Evolutionary conservation across 2,888 invertebrate genomes (phyloP).

Genomic region (Drosophila dives): DNA sequence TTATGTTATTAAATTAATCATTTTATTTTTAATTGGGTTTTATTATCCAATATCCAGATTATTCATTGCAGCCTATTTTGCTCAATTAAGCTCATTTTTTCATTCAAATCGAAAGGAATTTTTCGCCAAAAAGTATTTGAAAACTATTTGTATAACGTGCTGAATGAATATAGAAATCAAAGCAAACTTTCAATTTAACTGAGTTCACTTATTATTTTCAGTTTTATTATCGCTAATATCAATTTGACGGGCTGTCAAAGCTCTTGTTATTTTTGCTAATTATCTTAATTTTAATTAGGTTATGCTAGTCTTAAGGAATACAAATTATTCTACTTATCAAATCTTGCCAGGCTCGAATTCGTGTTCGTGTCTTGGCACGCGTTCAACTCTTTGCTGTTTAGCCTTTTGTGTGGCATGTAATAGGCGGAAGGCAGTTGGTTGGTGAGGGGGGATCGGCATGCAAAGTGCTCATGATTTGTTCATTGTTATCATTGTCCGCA

Average conservation of each 20-base stretch:
- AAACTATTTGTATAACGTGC: neutral
- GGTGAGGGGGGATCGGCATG: conserved; percentile 20
- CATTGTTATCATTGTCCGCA: conserved; percentile 77
- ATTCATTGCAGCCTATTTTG: neutral
- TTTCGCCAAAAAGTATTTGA: neutral
- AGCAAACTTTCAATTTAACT: neutral
- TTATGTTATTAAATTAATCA: neutral
- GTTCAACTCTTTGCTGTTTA: conserved; percentile 44
- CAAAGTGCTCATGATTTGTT: conserved; percentile 79
- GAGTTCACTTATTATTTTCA: neutral
- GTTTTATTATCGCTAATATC: too few species aligned
- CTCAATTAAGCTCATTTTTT: neutral
- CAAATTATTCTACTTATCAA: neutral
- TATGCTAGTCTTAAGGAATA: neutral
- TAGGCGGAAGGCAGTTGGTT: neutral
- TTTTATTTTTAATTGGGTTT: neutral
- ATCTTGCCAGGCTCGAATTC: neutral
- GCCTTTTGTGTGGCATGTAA: conserved; percentile 59
- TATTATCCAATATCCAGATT: neutral
- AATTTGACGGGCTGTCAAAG: neutral
- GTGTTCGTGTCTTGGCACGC: conserved; percentile 43
- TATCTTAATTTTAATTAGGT: neutral
- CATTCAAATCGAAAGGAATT: neutral
- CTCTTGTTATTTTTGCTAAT: neutral
- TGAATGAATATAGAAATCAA: neutral